These are phyloP conservation scores for Globodera rostochiensis DNA, from an alignment of 1,140 invertebrate genomes.

Conservation along the genomic window DNA sequence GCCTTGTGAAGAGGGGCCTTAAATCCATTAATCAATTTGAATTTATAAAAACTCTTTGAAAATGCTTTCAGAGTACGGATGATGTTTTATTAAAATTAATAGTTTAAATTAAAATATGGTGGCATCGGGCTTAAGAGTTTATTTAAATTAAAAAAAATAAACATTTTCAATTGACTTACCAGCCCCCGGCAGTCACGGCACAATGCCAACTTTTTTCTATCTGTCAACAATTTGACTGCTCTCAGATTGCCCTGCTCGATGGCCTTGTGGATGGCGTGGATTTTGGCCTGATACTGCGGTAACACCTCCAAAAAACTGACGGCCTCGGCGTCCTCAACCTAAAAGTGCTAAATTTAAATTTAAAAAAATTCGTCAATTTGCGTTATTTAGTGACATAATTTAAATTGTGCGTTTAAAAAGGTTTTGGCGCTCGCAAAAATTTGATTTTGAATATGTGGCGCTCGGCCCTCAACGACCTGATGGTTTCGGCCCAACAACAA, in stretches of 20 bases:
- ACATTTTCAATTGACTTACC: slow-evolving; percentile 13
- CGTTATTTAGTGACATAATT: slow-evolving; percentile 67
- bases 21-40: background rate
- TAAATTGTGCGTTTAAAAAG: background rate
- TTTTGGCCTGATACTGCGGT: slow-evolving; percentile 86
- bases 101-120: no score
- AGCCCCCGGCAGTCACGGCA: slow-evolving; percentile 73
- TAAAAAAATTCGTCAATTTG: no score
- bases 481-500: slow-evolving; percentile 77
- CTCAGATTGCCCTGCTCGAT: slow-evolving; percentile 81
- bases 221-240: slow-evolving; percentile 81
- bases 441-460: no score
- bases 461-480: slow-evolving; percentile 54
- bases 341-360: no score
- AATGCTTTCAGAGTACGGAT: no score
- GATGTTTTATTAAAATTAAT: no score
- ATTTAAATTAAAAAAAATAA: background rate
- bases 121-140: no score
- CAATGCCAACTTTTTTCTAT: slow-evolving; percentile 85
- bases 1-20: slow-evolving; percentile 89
- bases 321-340: slow-evolving; percentile 72
- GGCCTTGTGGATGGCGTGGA: slow-evolving; percentile 81
- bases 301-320: slow-evolving; percentile 86
- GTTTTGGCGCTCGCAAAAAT: no score
- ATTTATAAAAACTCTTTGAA: no score